Evolutionary conservation across 2,113 vertebrate genomes (phyloP).

Genomic region (Neolamprologus hecqui): DNA sequence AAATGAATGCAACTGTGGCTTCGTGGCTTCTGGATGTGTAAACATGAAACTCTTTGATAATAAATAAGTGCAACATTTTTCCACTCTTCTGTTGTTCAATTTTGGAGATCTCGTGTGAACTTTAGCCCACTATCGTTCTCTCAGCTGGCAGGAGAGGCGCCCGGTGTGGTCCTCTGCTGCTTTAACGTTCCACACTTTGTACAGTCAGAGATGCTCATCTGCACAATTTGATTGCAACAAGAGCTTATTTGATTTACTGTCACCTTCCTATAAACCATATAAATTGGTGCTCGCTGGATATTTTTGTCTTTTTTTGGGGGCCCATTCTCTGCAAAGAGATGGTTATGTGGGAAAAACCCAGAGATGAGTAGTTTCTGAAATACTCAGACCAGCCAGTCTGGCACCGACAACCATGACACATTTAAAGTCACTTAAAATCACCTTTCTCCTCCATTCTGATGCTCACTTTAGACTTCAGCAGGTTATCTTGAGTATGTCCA

Average conservation of each 20-base stretch:
- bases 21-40: background rate
- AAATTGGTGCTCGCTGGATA: background rate
- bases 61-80: background rate
- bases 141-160: background rate
- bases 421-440: background rate
- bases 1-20: background rate
- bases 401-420: background rate
- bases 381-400: background rate
- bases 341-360: background rate
- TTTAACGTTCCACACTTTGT: background rate
- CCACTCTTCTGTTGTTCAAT: background rate
- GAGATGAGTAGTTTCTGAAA: background rate
- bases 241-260: background rate
- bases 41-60: background rate
- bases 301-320: background rate
- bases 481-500: background rate
- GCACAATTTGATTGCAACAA: background rate
- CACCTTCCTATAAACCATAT: background rate
- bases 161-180: background rate
- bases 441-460: background rate
- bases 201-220: background rate
- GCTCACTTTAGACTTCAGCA: background rate
- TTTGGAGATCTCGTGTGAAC: background rate
- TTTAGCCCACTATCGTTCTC: background rate
- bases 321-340: background rate